phyloP scores from a whole-genome alignment of 2,113 vertebrate species.

The Stigmatopora argus region DNA sequence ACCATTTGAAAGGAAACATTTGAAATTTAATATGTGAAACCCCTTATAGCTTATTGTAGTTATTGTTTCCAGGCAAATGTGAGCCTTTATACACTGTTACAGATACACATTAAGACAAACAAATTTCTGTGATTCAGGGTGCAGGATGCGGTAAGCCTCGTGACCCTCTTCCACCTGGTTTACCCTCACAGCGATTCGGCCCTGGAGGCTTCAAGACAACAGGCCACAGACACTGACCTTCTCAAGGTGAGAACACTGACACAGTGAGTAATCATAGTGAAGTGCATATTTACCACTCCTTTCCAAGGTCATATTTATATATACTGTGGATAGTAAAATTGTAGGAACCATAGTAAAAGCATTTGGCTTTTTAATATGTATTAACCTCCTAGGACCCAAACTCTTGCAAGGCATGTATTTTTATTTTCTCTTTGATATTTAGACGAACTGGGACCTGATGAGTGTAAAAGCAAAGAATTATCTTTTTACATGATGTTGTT shows the following conservation, averaged over 20 bases:
- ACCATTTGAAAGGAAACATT: not conserved
- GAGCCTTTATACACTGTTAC: not conserved
- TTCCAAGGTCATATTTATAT: not conserved
- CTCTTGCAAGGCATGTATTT: no score
- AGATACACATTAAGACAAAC: not conserved
- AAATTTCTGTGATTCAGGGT: constrained; percentile 61
- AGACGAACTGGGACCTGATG: no score
- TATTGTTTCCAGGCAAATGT: not conserved
- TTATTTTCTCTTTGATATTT: no score
- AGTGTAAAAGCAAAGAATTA: no score
- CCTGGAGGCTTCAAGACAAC: constrained; percentile 67
- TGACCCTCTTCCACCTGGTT: constrained; percentile 82
- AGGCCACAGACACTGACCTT: constrained; percentile 74
- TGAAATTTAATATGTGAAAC: not conserved
- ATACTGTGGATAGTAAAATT: not conserved
- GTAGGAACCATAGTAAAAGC: not conserved
- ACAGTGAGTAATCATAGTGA: not conserved
- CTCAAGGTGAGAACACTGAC: constrained; percentile 76
- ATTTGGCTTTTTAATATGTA: not conserved
- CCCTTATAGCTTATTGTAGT: not conserved
- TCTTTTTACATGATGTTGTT: no score
- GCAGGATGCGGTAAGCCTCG: constrained; percentile 77
- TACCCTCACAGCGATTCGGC: constrained; percentile 84
- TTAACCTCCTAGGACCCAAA: no score
- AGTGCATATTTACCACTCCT: not conserved